Evolutionary conservation across 2,113 vertebrate genomes (phyloP).

Genomic region (Phaetusa simplex): DNA sequence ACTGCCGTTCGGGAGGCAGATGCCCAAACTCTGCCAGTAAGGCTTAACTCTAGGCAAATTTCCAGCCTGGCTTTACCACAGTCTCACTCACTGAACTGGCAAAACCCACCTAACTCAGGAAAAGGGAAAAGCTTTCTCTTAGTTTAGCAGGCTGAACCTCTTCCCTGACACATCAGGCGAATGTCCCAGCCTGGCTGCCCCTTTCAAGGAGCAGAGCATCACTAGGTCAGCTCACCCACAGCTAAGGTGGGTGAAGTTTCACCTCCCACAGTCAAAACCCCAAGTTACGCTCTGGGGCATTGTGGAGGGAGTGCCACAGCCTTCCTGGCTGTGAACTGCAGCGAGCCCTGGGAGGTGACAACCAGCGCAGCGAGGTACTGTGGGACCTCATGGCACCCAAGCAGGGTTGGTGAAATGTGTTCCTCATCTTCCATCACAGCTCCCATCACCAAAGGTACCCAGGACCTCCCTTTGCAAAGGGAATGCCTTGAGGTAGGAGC

Average conservation of each 20-base stretch:
- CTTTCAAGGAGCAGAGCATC: background rate
- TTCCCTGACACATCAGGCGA: fast-evolving
- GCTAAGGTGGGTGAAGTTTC: background rate
- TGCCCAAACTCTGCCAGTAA: background rate
- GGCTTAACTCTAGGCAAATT: background rate
- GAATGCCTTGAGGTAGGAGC: background rate
- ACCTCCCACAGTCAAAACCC: background rate
- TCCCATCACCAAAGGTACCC: background rate
- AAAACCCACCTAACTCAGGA: background rate
- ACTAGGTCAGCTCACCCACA: background rate
- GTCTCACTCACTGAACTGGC: fast-evolving
- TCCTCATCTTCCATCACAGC: background rate
- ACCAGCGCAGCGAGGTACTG: background rate
- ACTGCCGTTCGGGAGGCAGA: background rate
- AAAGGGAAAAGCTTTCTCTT: background rate
- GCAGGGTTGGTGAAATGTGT: fast-evolving
- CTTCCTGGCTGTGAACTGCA: background rate
- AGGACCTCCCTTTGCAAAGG: background rate
- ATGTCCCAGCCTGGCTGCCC: fast-evolving
- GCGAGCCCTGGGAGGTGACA: background rate
- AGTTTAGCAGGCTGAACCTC: background rate
- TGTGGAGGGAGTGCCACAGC: background rate
- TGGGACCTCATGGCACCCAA: background rate
- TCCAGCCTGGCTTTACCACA: background rate
- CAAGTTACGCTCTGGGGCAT: background rate